A percentile compares a stretch with the other conserved stretches of the same genome.
phyloP scores from a whole-genome alignment of 2,113 vertebrate genomes.

The Passer domesticus region DNA sequence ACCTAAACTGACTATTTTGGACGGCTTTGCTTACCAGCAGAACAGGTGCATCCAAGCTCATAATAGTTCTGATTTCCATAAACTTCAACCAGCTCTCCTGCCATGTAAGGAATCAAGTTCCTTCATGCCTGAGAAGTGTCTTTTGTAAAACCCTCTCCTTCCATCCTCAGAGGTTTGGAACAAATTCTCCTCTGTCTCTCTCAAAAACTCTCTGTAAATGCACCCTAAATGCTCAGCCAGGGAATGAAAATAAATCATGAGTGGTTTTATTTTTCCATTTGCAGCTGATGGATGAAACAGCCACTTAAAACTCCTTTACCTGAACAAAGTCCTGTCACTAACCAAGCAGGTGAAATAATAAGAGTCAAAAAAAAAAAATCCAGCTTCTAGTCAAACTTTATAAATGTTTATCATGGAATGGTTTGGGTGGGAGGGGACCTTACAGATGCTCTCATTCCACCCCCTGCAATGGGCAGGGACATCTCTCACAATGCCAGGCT shows the following conservation, averaged over 20 bases:
- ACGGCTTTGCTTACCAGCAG: not conserved
- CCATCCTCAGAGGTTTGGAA: not conserved
- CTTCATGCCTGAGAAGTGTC: not conserved
- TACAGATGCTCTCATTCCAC: not conserved
- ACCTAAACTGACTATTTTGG: not conserved
- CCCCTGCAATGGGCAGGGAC: not conserved
- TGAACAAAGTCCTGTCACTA: not conserved
- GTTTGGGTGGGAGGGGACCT: not conserved
- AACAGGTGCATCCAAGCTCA: slow-evolving; percentile 19
- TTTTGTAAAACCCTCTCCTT: not conserved
- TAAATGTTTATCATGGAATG: not conserved
- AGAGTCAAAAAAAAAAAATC: not conserved
- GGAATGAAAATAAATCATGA: not conserved
- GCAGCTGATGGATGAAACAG: not conserved
- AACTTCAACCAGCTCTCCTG: not conserved
- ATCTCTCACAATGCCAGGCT: not conserved
- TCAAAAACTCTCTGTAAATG: not conserved
- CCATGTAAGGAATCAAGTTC: not conserved
- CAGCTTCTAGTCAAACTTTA: not conserved
- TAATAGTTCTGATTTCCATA: not conserved
- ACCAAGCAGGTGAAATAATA: not conserved
- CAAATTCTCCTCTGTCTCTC: not conserved
- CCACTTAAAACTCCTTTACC: not conserved
- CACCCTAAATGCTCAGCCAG: not conserved
- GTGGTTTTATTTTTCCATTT: not conserved